Conservation (phyloP, 2,113 vertebrate genomes). For the Damaliscus lunatus region DNA sequence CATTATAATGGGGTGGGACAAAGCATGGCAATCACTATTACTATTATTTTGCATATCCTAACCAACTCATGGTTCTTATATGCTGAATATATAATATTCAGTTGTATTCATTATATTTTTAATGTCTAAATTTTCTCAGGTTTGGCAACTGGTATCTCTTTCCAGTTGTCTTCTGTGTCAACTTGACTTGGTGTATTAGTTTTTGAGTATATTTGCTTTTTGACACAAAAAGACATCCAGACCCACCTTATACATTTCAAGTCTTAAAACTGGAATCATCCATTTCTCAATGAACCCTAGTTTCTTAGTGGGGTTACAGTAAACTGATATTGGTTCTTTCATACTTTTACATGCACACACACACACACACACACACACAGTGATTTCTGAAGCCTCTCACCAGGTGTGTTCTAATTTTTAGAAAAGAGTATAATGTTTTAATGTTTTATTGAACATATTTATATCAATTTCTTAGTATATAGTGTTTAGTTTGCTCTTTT, state of each 20-base stretch:
- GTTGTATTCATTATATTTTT: neutral
- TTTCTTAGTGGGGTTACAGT: neutral
- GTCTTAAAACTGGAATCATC: neutral
- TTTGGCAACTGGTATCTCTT: neutral
- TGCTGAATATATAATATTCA: neutral
- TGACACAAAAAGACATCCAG: neutral
- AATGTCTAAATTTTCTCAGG: neutral
- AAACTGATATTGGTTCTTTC: neutral
- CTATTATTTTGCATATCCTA: neutral
- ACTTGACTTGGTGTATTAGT: neutral
- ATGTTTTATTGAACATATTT: neutral
- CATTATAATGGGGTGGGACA: neutral
- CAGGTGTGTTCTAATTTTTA: neutral
- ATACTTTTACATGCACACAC: neutral
- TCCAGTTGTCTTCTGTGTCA: neutral
- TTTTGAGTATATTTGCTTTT: neutral
- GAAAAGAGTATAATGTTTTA: neutral
- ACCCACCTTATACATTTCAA: neutral
- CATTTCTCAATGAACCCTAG: neutral
- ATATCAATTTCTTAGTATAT: neutral
- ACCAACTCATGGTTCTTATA: neutral
- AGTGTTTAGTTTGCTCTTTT: neutral
- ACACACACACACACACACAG: neutral
- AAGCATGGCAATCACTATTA: neutral
- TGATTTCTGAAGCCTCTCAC: neutral